Evolutionary conservation across 2,888 invertebrate genomes (phyloP), one percentile per base, ranked within the genome.

Genomic region (Agrenia bidenticulata): DNA sequence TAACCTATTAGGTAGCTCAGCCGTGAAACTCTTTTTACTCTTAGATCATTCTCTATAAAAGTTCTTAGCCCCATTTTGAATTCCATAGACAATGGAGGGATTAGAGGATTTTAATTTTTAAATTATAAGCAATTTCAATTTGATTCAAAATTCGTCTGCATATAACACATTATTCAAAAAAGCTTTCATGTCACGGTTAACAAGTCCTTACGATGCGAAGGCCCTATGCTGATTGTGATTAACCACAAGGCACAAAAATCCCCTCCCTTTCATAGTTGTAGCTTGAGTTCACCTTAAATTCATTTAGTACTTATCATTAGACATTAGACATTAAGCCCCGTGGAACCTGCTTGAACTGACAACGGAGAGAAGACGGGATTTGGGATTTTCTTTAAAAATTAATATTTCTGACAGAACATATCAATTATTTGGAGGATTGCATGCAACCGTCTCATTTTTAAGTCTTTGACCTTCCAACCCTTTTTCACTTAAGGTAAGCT

Each of bases 11-110:
- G 19, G n/a, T 5, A 45, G 4, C 19, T 45, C 45, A 45, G 15
- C 45, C 45, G 45, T 45, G 45, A 45, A 45, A 45, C 45, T 5
- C 61, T 57, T 57, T 66, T 66, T 61, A 50, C 37, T 13, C 45
- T 27, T 27, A 50, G 24, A 32, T n/a, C n/a, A 32, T 32, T 32
- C 32, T 32, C 11, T 11, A 32, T 32, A 32, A 11, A 11, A 7
- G 5, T 51, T 61, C 21, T 37, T 19, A 56, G 1, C 50, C 19
- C 19, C 17, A 9, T 42, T 32, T 26, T 50, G 60, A 42, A 32
- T 32, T 32, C 32, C 32, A 32, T 7, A 32, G n/a, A n/a, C n/a
- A n/a, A n/a, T n/a, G n/a, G n/a, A 32, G 32, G 11, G 4, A 32
- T 32, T 4, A 4, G 4, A 32, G 32, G 11, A 32, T 32, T 32